Conservation (phyloP, 1,140 invertebrate species). For the Cheumatopsyche charites region DNA sequence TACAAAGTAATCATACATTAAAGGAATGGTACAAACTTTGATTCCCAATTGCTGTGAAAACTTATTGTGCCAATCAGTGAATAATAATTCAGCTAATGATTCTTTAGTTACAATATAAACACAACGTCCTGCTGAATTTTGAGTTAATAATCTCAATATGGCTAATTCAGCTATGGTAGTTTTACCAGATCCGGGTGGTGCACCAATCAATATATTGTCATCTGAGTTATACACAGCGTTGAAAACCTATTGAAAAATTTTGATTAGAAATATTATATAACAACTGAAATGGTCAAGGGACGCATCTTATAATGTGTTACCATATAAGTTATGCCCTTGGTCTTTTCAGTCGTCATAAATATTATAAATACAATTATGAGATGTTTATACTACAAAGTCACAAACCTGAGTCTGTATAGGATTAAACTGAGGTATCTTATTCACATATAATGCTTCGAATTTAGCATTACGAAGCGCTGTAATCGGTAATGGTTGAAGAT, state of each 20-base stretch:
- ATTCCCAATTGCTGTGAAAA: slow-evolving; percentile 82
- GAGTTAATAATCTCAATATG: slow-evolving; percentile 85
- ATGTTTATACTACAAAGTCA: neutral
- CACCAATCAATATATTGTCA: slow-evolving; percentile 98
- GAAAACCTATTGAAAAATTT: slow-evolving; percentile 80
- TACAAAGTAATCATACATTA: neutral
- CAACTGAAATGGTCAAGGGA: too few relatives aligned
- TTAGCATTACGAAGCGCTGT: slow-evolving; percentile 82
- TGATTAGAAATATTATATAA: too few relatives aligned
- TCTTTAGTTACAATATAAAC: slow-evolving; percentile 96
- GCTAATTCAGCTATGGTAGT: slow-evolving; percentile 98
- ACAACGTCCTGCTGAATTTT: slow-evolving; percentile 75
- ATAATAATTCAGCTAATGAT: slow-evolving; percentile 89
- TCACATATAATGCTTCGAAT: slow-evolving; percentile 85
- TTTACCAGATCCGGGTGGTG: slow-evolving; percentile 97
- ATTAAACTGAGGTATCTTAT: slow-evolving; percentile 94
- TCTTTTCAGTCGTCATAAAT: neutral
- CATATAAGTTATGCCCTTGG: too few relatives aligned
- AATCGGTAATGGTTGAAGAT: slow-evolving; percentile 93
- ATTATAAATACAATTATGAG: neutral
- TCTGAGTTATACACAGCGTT: slow-evolving; percentile 98
- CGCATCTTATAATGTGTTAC: neutral
- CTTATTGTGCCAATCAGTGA: slow-evolving; percentile 89
- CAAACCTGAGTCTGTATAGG: slow-evolving; percentile 94
- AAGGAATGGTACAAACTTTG: slow-evolving; percentile 62